Evolutionary conservation across 1,140 invertebrate species (phyloP).

Genomic region (Drosophila kepulauana): DNA sequence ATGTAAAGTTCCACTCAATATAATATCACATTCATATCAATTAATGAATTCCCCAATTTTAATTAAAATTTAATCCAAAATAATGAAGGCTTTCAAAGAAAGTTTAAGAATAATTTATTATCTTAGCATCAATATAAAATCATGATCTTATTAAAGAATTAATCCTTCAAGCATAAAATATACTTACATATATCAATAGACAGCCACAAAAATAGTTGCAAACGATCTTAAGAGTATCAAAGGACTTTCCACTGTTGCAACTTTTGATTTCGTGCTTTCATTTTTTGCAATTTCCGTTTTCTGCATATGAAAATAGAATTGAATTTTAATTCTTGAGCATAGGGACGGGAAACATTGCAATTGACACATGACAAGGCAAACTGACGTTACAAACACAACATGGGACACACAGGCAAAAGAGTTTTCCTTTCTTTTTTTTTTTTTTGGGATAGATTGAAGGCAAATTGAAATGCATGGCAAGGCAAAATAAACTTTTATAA

Average conservation of each 20-base stretch:
- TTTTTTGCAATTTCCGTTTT: conserved; percentile 76
- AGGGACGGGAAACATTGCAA: conserved; percentile 56
- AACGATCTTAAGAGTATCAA: no score
- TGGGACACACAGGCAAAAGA: neutral
- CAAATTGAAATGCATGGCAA: conserved; percentile 76
- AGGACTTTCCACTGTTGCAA: neutral
- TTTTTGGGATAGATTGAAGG: conserved; percentile 18
- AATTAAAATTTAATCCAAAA: no score
- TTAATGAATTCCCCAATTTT: no score
- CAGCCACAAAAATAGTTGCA: no score
- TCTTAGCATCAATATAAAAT: no score
- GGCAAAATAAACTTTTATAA: conserved; percentile 74
- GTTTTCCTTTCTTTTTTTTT: neutral
- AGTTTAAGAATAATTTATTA: no score
- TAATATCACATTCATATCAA: no score
- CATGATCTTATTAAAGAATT: neutral
- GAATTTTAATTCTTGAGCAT: conserved; percentile 69
- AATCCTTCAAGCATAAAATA: neutral
- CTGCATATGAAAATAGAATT: conserved; percentile 74
- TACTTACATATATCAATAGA: no score
- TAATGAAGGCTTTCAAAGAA: no score
- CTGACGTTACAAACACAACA: conserved; percentile 9
- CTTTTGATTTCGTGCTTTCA: conserved; percentile 14
- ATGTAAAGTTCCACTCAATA: no score
- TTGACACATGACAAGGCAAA: conserved; percentile 71